Evolutionary conservation across 1,140 invertebrate species (phyloP), one percentile per base, ranked within the genome.

Genomic region (Galendromus occidentalis): DNA sequence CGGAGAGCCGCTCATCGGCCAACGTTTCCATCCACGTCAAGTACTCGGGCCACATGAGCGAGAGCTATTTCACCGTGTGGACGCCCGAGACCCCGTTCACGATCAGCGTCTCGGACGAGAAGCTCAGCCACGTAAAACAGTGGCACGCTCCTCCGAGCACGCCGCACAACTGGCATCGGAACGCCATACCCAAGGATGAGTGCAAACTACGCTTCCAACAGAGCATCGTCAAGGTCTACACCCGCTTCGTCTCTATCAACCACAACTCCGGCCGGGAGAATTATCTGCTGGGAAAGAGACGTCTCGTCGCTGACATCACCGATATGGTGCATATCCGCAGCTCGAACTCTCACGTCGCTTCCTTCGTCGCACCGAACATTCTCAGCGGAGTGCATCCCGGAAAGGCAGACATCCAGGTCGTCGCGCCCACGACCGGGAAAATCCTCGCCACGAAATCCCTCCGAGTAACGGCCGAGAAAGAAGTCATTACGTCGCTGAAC

Each of bases 41-140:
- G 75, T 96, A 94, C 73, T 91, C 89, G 7, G 87, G 87, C 0
- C 89, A 91, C 73, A 87, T 85, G 7, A 88, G 90, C 7, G 74
- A 88, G 44, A 86, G 90, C 0, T 81, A 84, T 67, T 91, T 97
- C 74, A 88, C 86, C 7, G 91, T 97, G 0, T 98, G 93, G 93
- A 92, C 94, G 83, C 92, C 93, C 0, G 90, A 94, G 74, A 85
- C 93, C 70, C 88, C 90, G 0, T 76, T 97, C 44, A 89, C 92
- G 72, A 84, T 97, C 18, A 83, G 86, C 66, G 84, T 96, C 1
- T 83, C 84, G 1, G 92, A 98, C 76, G 82, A 84, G 51, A 82
- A 88, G 67, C 80, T 98, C 9, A 93, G 88, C 47, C 89, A 93
- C 75, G 85, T 97, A 67, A 91, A 91, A 77, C 83, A 83, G 22